Conservation (phyloP, 1,140 invertebrate species). For the Aricia agestis region DNA sequence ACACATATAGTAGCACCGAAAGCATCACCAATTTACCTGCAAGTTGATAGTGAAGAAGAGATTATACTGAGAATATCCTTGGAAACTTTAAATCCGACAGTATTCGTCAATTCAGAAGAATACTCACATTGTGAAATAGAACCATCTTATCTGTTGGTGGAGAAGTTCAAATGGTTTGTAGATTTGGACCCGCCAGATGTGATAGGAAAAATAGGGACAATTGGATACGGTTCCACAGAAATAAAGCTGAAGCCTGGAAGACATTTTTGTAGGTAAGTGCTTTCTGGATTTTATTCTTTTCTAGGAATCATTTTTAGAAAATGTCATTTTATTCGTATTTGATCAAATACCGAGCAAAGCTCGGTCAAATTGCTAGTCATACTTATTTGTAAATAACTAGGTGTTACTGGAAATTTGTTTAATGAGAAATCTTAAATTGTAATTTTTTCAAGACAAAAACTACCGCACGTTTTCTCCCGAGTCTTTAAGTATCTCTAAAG, state of each 20-base stretch:
- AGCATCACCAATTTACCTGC: constrained; percentile 51
- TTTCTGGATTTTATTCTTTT: not conserved
- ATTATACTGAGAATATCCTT: constrained; percentile 47
- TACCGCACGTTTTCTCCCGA: too few species aligned
- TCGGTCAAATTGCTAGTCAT: too few species aligned
- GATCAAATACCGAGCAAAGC: too few species aligned
- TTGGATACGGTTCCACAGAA: constrained; percentile 51
- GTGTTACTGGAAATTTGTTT: too few species aligned
- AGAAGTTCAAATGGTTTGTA: constrained; percentile 59
- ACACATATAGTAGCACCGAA: constrained; percentile 51
- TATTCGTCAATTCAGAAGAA: constrained; percentile 47
- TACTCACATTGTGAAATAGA: constrained; percentile 47
- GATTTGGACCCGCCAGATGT: constrained; percentile 42
- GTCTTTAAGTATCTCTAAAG: too few species aligned
- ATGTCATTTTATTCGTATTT: too few species aligned
- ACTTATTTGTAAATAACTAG: too few species aligned
- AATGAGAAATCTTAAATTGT: too few species aligned
- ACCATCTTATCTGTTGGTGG: constrained; percentile 48
- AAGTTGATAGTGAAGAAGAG: constrained; percentile 55
- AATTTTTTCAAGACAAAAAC: too few species aligned
- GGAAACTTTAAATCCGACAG: constrained; percentile 47
- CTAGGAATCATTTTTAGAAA: not conserved
- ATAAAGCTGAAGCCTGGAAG: constrained; percentile 51
- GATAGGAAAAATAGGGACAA: constrained; percentile 45
- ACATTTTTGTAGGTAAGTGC: constrained; percentile 56